Evolutionary conservation across 2,113 vertebrate genomes (phyloP), one percentile per base, ranked within the genome.

Genomic region (Mus pahari): DNA sequence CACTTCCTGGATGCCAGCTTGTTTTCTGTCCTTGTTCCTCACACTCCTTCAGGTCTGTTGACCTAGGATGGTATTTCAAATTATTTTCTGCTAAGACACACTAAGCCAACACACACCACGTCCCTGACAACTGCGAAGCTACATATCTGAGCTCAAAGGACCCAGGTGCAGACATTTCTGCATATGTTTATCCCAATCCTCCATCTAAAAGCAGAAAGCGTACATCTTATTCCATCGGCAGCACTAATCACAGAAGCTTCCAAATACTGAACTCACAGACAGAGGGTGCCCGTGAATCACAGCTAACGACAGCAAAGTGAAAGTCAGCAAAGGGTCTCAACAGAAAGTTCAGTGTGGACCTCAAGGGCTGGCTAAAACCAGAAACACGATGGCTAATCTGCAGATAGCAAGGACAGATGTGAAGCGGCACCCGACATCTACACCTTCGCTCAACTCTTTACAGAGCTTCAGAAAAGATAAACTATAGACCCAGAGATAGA

Each of bases 111-210:
- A 70, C 14, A 7, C 2, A 84, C n/a, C 24, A 5, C 66, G 82
- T 45, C 42, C 58, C 1, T n/a, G 45, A 33, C 16, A 70, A 17
- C 22, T 4, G 3, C 5, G 1, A 53, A 12, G 12, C 36, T 39
- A n/a, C 1, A 12, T 5, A 1, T 31, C 28, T 60, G 60, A 71
- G n/a, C 53, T 70, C 50, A 20, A 0, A 0, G 12, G 26, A 45
- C 13, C 75, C 8, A 9, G 4, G 20, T 24, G 1, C 0, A 22
- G 17, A 3, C 48, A 71, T 17, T 22, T 36, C 68, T 7, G 2
- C 5, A 4, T 4, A 4, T 0, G 0, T n/a, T 0, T 14, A 14
- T 36, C 86, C 79, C 19, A 1, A 66, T 1, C 14, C 19, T 77
- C 24, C 55, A 19, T 45, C 66, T 33, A 45, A 45, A n/a, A 19